Evolutionary conservation across 2,888 invertebrate genomes (phyloP).

Genomic region (Drosophila kambysellisi): DNA sequence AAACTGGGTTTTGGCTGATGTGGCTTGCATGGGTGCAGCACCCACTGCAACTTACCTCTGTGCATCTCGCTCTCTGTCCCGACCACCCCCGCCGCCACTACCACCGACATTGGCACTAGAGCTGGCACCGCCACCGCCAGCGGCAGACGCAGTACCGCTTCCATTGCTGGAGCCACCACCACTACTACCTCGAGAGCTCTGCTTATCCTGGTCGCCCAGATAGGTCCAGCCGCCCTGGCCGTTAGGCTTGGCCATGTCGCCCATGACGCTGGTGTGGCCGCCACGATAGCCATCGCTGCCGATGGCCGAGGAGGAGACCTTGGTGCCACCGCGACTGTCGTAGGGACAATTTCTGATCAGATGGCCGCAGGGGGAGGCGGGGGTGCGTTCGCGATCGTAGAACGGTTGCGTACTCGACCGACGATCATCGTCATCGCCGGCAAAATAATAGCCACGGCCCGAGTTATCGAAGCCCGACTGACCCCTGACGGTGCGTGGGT

Average conservation of each 20-base stretch:
- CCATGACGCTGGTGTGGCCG: conserved; percentile 65
- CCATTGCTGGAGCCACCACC: conserved; percentile 53
- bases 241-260: conserved; percentile 45
- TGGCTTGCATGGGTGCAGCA: conserved; percentile 44
- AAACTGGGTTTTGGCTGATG: neutral
- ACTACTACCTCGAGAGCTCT: conserved; percentile 31
- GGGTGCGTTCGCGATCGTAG: conserved; percentile 56
- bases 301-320: conserved; percentile 75
- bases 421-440: conserved; percentile 85
- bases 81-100: conserved; percentile 48
- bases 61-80: conserved; percentile 61
- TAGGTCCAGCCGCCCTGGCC: conserved; percentile 74
- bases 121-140: conserved; percentile 60
- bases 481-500: conserved; percentile 84
- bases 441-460: conserved; percentile 88
- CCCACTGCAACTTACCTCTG: conserved; percentile 80
- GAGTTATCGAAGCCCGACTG: conserved; percentile 88
- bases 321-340: conserved; percentile 60
- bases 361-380: conserved; percentile 67
- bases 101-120: conserved; percentile 29
- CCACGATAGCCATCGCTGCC: conserved; percentile 70
- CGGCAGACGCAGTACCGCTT: conserved; percentile 40
- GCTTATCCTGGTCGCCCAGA: conserved; percentile 77
- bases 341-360: conserved; percentile 73
- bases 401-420: conserved; percentile 46